Evolutionary conservation across 2,113 vertebrate species (phyloP).

Genomic region (Nipponia nippon): DNA sequence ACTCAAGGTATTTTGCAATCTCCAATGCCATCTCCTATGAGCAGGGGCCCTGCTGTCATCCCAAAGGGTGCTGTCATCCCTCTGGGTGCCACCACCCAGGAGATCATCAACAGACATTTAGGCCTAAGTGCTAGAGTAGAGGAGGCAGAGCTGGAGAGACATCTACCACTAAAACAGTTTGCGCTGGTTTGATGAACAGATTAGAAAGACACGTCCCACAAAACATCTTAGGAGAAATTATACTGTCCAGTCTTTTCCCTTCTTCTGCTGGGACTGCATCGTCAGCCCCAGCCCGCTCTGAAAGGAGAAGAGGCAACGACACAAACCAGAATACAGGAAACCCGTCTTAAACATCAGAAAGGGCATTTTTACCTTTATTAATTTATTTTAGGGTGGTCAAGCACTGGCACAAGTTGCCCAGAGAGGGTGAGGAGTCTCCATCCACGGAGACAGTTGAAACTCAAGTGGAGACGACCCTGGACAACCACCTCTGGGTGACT

Average conservation of each 20-base stretch:
- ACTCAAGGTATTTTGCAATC: background rate
- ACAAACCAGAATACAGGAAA: background rate
- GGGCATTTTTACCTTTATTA: background rate
- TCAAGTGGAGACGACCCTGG: rapidly evolving
- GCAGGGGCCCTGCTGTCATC: background rate
- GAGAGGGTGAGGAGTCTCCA: background rate
- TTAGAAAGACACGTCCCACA: rapidly evolving
- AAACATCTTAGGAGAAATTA: rapidly evolving
- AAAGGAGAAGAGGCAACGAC: background rate
- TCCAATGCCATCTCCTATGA: rapidly evolving
- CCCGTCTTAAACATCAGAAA: background rate
- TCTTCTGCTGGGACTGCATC: background rate
- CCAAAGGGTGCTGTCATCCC: background rate
- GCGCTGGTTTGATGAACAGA: background rate
- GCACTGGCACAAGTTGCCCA: background rate
- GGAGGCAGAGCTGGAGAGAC: background rate
- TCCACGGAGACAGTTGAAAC: background rate
- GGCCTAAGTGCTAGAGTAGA: rapidly evolving
- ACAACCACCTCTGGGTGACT: background rate
- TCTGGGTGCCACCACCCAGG: background rate
- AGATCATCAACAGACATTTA: rapidly evolving
- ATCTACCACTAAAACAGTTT: rapidly evolving
- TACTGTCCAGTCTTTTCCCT: background rate
- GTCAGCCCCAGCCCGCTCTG: rapidly evolving
- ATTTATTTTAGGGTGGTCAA: too few species aligned